phyloP scores from a whole-genome alignment of 2,113 vertebrate genomes.

The Ictalurus furcatus region DNA sequence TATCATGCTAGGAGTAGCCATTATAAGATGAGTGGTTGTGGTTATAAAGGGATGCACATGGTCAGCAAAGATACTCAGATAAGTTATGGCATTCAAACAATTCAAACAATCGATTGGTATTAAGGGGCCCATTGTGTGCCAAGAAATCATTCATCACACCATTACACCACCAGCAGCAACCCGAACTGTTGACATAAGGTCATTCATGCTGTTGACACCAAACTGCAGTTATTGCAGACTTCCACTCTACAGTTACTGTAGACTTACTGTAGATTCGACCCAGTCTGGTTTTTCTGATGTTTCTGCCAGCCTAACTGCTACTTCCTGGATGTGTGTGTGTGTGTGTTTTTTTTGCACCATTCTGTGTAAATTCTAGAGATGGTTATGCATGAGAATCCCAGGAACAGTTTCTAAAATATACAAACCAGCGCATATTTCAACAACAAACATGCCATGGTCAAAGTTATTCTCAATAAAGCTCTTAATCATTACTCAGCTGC shows the following conservation, averaged over 20 bases:
- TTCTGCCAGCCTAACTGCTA: not conserved
- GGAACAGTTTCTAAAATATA: not conserved
- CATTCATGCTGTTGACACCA: not conserved
- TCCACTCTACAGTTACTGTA: not conserved
- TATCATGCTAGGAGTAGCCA: not conserved
- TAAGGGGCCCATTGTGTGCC: not conserved
- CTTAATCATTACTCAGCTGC: not conserved
- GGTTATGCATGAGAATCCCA: not conserved
- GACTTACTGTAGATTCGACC: not conserved
- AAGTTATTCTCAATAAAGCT: not conserved
- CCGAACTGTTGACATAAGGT: not conserved
- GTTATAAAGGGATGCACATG: not conserved
- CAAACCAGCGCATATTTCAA: not conserved
- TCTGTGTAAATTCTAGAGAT: not conserved
- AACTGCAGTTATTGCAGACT: not conserved
- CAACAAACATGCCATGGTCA: not conserved
- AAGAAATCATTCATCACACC: not conserved
- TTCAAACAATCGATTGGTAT: not conserved
- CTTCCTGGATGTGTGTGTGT: not conserved
- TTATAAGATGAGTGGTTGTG: not conserved
- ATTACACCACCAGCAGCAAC: not conserved
- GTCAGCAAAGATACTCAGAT: constrained; percentile 5
- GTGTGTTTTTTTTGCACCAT: not conserved
- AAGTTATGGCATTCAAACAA: not conserved
- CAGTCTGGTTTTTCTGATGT: not conserved